These are phyloP conservation scores for Clarias laeviceps DNA, from an alignment of 2,797 vertebrate species.

Conservation along the genomic window DNA sequence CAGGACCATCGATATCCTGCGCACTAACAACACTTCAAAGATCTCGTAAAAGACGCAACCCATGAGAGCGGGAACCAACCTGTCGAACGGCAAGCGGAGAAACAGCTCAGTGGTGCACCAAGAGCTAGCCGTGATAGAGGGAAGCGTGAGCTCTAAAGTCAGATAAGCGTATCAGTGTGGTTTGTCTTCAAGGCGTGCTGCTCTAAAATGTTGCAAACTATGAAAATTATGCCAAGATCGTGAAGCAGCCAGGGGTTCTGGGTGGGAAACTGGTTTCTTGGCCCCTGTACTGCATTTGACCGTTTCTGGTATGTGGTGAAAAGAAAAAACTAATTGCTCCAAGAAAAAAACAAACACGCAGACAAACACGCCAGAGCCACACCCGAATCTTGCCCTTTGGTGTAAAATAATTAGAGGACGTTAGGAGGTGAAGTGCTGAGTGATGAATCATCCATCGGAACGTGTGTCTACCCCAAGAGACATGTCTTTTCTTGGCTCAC, in stretches of 20 bases:
- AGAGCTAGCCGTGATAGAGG: too few species aligned
- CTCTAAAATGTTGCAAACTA: neutral
- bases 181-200: too few species aligned
- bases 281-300: neutral
- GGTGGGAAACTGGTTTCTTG: neutral
- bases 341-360: neutral
- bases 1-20: neutral
- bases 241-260: accelerated
- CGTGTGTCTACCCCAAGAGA: too few species aligned
- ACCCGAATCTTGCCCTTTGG: too few species aligned
- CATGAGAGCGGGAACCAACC: neutral
- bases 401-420: too few species aligned
- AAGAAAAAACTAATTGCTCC: neutral
- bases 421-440: too few species aligned
- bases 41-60: too few species aligned
- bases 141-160: neutral
- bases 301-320: neutral
- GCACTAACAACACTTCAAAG: too few species aligned
- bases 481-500: neutral
- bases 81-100: neutral
- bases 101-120: too few species aligned
- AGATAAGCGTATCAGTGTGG: neutral
- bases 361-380: too few species aligned
- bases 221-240: neutral
- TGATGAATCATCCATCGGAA: too few species aligned